These are phyloP conservation scores for Oncorhynchus gorbuscha DNA, from an alignment of 2,113 vertebrate genomes.

Conservation along the genomic window DNA sequence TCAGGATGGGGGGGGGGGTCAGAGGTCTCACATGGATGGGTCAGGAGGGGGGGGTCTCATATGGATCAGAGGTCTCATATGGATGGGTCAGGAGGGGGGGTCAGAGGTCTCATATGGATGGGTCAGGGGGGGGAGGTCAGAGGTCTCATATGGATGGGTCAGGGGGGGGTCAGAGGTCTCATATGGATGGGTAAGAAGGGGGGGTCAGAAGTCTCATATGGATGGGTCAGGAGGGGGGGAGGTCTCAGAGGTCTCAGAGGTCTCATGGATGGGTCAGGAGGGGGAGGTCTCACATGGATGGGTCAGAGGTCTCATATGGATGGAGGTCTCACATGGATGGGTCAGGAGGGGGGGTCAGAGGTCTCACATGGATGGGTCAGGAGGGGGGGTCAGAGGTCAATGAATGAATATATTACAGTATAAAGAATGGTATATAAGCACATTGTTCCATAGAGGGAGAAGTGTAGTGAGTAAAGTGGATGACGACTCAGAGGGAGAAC, in stretches of 20 bases:
- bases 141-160: neutral
- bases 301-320: neutral
- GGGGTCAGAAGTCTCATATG: neutral
- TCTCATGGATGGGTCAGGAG: neutral
- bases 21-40: neutral
- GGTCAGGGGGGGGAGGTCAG: neutral
- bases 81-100: too few species aligned
- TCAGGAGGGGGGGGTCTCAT: too few species aligned
- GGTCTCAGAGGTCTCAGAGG: too few species aligned
- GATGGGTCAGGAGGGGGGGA: too few species aligned
- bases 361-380: too few species aligned
- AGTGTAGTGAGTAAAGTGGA: constrained; percentile 23
- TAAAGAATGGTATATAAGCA: neutral
- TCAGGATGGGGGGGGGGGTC: neutral
- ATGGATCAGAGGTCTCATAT: constrained; percentile 3
- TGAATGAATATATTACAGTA: too few species aligned
- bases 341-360: too few species aligned
- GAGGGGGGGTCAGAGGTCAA: too few species aligned
- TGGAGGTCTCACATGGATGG: too few species aligned
- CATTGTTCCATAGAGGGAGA: neutral
- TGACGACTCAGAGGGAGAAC: constrained; percentile 70
- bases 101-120: neutral
- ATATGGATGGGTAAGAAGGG: neutral
- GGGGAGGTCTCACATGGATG: too few species aligned
- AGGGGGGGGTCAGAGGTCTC: neutral